These are phyloP conservation scores for Bovichtus variegatus DNA, from an alignment of 2,797 vertebrate genomes.

Conservation along the genomic window DNA sequence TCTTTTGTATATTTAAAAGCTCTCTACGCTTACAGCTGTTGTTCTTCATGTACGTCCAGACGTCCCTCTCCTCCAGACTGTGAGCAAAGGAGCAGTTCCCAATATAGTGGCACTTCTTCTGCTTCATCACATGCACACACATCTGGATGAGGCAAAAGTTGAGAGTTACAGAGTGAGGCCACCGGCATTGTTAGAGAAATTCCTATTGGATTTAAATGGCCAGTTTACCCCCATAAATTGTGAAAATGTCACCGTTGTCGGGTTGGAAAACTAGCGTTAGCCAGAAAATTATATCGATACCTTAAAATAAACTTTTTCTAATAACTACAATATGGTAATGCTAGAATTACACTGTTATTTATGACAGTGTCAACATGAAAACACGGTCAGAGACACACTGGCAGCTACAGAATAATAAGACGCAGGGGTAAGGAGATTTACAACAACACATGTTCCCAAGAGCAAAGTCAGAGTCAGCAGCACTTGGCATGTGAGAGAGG, in stretches of 20 bases:
- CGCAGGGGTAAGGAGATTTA: background rate
- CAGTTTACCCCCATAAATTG: background rate
- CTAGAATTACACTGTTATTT: background rate
- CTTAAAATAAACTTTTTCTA: background rate
- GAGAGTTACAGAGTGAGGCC: background rate
- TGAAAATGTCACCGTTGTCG: background rate
- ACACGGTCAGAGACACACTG: background rate
- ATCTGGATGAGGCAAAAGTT: conserved; percentile 81
- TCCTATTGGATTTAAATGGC: background rate
- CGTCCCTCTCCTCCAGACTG: conserved; percentile 96
- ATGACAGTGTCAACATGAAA: background rate
- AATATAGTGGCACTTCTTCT: conserved; percentile 98
- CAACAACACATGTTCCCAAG: conserved; percentile 13
- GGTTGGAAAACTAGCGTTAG: background rate
- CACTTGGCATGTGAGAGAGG: conserved; percentile 30
- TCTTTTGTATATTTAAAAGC: background rate
- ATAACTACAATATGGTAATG: background rate
- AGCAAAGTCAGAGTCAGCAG: conserved; percentile 35
- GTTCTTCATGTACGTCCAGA: conserved; percentile 99
- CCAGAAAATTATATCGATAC: background rate
- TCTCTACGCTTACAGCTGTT: conserved; percentile 92
- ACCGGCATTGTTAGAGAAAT: background rate
- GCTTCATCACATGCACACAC: conserved; percentile 98
- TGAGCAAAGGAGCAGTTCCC: conserved; percentile 99
- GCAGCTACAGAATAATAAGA: background rate